Evolutionary conservation across 2,113 vertebrate genomes (phyloP), one percentile per base, ranked within the genome.

Genomic region (Zosterops pallidus): DNA sequence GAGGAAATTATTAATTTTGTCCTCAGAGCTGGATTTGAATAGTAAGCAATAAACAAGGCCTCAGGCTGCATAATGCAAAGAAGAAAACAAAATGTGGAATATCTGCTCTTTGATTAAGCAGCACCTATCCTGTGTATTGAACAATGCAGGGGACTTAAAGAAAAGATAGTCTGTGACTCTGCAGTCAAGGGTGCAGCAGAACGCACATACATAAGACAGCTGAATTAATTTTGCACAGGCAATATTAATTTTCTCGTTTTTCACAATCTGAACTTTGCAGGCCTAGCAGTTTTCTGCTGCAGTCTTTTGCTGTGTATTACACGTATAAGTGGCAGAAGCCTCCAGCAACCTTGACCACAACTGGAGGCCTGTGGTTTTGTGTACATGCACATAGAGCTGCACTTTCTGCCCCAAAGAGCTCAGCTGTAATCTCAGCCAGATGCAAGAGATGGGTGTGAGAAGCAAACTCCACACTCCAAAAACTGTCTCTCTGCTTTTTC

Each of bases 1-100:
- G 37, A 97, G 96, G 95, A 97, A 94, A 96, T 97, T 95, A 96
- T 69, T 95, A 95, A 95, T 97, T 95, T 95, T 96, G 93, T 94
- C 90, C 95, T 94, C 85, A 35, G 93, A 92, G 57, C 65, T 86
- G 69, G n/a, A 59, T 93, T 89, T 95, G 92, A 95, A 95, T 96
- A 86, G 90, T 93, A 94, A 84, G 93, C 94, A 95, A 94, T 96
- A 95, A 96, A 89, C 81, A 92, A 91, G 86, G 86, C 92, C 74
- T 94, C 19, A 5, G 69, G 86, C 93, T 91, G 88, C 83, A 89
- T 77, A 93, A 80, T 86, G 53, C 68, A 41, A 33, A 83, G 76
- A 87, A 80, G 85, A 92, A 92, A 92, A 92, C 85, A 83, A 95
- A 96, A 78, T 86, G 31, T 14, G 50, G 42, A 90, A 59, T 80